These are phyloP conservation scores for Gymnothorax reevesii DNA, from an alignment of 2,797 vertebrate genomes.

Conservation along the genomic window DNA sequence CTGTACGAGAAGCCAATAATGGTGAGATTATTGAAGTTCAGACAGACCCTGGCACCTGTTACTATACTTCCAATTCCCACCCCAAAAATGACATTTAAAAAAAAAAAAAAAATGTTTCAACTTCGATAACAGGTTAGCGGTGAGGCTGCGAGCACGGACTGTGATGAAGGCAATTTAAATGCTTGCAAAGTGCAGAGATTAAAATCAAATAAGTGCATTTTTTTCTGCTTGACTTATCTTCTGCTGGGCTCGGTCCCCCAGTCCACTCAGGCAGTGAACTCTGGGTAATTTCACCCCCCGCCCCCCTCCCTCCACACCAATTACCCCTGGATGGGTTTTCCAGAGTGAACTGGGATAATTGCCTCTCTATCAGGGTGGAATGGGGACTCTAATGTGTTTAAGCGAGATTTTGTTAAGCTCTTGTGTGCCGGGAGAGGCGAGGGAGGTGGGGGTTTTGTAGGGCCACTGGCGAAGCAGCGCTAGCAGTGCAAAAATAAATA, in stretches of 20 bases:
- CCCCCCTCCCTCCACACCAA: conserved; percentile 77
- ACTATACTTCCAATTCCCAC: conserved; percentile 83
- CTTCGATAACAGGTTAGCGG: conserved; percentile 95
- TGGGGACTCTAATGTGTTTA: conserved; percentile 90
- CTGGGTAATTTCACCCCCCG: conserved; percentile 75
- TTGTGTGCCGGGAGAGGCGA: conserved; percentile 42
- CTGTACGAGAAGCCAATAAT: conserved; percentile 86
- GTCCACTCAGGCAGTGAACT: conserved; percentile 82
- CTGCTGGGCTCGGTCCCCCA: conserved; percentile 87
- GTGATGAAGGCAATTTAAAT: conserved; percentile 97
- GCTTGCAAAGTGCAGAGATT: conserved; percentile 95
- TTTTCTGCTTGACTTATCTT: conserved; percentile 90
- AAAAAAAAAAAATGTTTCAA: conserved; percentile 90
- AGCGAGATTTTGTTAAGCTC: conserved; percentile 77
- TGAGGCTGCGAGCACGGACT: conserved; percentile 83
- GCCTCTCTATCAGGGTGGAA: conserved; percentile 93
- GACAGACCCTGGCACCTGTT: conserved; percentile 85
- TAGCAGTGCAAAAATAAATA: conserved; percentile 60
- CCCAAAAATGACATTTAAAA: conserved; percentile 92
- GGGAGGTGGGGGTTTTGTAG: conserved; percentile 9
- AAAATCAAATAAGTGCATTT: conserved; percentile 90
- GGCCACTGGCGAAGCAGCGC: conserved; percentile 58
- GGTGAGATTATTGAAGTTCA: conserved; percentile 83
- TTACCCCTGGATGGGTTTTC: conserved; percentile 89
- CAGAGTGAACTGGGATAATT: conserved; percentile 91